phyloP scores from a whole-genome alignment of 2,888 invertebrate genomes.

The Tethea ocularis region DNA sequence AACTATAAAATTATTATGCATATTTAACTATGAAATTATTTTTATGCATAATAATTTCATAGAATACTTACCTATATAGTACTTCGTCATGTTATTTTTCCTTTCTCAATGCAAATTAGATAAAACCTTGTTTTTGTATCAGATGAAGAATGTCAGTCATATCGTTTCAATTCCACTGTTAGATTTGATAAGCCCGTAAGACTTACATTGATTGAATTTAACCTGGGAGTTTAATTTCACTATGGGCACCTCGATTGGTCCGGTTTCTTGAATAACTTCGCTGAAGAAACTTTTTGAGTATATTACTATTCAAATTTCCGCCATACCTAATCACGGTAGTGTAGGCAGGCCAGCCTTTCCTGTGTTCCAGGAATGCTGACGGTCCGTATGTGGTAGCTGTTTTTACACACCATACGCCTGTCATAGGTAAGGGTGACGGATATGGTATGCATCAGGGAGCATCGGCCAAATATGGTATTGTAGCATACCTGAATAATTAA shows the following conservation, averaged over 20 bases:
- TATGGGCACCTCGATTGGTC: not conserved
- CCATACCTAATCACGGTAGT: conserved; percentile 1
- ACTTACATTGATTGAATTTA: too few relatives aligned
- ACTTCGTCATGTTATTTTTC: too few relatives aligned
- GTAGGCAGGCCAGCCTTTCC: not conserved
- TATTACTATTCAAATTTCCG: not conserved
- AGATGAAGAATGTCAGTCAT: too few relatives aligned
- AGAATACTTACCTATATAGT: too few relatives aligned
- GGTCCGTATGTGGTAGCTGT: conserved; percentile 23
- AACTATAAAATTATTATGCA: too few relatives aligned
- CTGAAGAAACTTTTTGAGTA: not conserved
- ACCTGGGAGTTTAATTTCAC: not conserved
- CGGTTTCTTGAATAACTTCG: not conserved
- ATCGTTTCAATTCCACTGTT: too few relatives aligned
- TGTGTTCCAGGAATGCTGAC: conserved; percentile 7
- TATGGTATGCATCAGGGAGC: conserved; percentile 37
- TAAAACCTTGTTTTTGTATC: too few relatives aligned
- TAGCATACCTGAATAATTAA: conserved; percentile 49
- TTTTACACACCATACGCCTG: conserved; percentile 21
- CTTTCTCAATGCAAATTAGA: too few relatives aligned
- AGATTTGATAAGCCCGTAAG: too few relatives aligned
- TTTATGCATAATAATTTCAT: too few relatives aligned
- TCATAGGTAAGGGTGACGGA: conserved; percentile 38
- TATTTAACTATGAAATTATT: too few relatives aligned
- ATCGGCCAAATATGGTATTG: conserved; percentile 47